These are phyloP conservation scores for Zygothrica quintamaculata DNA, from an alignment of 2,888 invertebrate genomes.

Conservation along the genomic window DNA sequence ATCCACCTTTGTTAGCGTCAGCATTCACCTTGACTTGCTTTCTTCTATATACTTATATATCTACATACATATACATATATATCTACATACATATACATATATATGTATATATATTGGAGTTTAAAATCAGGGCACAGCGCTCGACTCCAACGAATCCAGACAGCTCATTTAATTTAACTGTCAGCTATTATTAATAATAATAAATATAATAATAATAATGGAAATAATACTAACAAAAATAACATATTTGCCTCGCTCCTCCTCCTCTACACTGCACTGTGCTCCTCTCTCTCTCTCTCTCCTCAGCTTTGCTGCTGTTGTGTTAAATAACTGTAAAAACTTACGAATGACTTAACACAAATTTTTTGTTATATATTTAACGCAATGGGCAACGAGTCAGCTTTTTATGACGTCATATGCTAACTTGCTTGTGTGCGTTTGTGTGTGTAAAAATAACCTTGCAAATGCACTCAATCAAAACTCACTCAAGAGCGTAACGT, in stretches of 20 bases:
- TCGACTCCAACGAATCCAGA: conserved; percentile 12
- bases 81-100: too few species aligned
- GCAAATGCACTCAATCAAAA: conserved; percentile 44
- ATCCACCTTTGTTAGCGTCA: conserved; percentile 32
- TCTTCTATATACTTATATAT: too few species aligned
- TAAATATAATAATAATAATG: neutral
- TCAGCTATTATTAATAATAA: conserved; percentile 37
- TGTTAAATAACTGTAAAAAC: conserved; percentile 43
- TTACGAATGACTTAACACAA: conserved; percentile 65
- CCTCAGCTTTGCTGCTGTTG: neutral
- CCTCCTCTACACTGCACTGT: neutral
- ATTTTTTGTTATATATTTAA: conserved; percentile 66
- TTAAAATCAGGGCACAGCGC: conserved; percentile 21
- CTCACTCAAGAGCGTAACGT: conserved; percentile 24
- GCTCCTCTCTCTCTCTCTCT: neutral
- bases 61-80: too few species aligned
- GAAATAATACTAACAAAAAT: too few species aligned
- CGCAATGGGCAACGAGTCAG: conserved; percentile 20
- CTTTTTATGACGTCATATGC: conserved; percentile 67
- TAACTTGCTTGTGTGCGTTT: conserved; percentile 19
- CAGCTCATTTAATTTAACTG: conserved; percentile 37
- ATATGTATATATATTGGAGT: conserved; percentile 2
- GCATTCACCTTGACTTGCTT: conserved; percentile 48
- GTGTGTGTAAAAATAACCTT: conserved; percentile 42
- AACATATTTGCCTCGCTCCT: neutral